phyloP scores from a whole-genome alignment of 2,797 vertebrate species.

The Liparis tanakae region DNA sequence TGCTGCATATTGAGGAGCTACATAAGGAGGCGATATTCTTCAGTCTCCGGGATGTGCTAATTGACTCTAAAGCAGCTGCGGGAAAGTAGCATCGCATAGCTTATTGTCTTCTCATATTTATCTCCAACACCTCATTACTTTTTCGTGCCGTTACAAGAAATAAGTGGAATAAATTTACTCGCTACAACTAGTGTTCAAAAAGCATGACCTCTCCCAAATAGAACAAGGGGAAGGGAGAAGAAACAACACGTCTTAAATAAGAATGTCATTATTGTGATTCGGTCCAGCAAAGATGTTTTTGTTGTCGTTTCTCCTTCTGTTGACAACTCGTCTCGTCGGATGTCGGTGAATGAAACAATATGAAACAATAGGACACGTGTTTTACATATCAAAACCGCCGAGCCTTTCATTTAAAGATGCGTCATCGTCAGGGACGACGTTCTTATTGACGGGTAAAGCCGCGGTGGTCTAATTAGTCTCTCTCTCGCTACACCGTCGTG shows the following conservation, averaged over 20 bases:
- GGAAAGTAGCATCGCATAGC: conserved; percentile 58
- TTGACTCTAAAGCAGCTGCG: conserved; percentile 73
- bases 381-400: conserved; percentile 77
- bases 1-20: conserved; percentile 70
- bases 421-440: conserved; percentile 67
- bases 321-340: conserved; percentile 74
- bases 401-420: conserved; percentile 65
- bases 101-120: conserved; percentile 76
- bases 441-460: conserved; percentile 78
- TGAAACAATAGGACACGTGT: conserved; percentile 67
- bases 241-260: conserved; percentile 63
- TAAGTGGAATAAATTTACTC: conserved; percentile 78
- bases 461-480: conserved; percentile 73
- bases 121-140: conserved; percentile 79
- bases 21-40: conserved; percentile 62
- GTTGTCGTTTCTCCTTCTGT: conserved; percentile 72
- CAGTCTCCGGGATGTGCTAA: conserved; percentile 69
- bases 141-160: conserved; percentile 75
- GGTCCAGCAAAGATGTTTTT: conserved; percentile 79
- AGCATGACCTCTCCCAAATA: conserved; percentile 76
- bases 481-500: conserved; percentile 35
- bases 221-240: conserved; percentile 38
- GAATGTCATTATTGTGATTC: conserved; percentile 76
- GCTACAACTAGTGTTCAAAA: conserved; percentile 76
- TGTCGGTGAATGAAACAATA: conserved; percentile 62